Percentiles rank a stretch among this genome's conserved stretches.
Evolutionary conservation across 1,140 invertebrate genomes (phyloP).

Genomic region (Drosophila repleta): DNA sequence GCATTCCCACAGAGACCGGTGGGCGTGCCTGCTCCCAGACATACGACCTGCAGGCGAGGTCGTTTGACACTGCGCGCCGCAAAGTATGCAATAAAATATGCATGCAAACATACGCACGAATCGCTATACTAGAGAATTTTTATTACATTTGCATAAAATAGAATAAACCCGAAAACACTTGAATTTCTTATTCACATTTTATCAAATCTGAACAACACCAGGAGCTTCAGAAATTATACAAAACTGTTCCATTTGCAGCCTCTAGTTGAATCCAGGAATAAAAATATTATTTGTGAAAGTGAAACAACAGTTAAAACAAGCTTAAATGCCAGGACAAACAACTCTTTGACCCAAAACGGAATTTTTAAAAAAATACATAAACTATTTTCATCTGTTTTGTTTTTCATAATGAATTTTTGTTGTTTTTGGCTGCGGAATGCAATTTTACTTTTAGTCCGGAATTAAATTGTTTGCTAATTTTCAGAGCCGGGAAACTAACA

Average conservation of each 20-base stretch:
- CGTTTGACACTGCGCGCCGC: conserved; percentile 29
- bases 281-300: neutral
- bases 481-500: neutral
- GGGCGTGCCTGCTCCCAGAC: neutral
- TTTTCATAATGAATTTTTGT: too few relatives aligned
- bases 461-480: too few relatives aligned
- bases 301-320: neutral
- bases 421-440: too few relatives aligned
- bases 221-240: neutral
- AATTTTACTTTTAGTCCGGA: too few relatives aligned
- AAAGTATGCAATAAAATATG: conserved; percentile 73
- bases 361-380: neutral
- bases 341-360: conserved; percentile 1
- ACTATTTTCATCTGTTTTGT: too few relatives aligned
- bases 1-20: conserved; percentile 33
- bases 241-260: too few relatives aligned
- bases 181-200: conserved; percentile 29
- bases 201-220: neutral
- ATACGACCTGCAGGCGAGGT: neutral
- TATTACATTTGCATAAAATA: conserved; percentile 45
- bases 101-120: conserved; percentile 50
- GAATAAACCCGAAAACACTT: conserved; percentile 31
- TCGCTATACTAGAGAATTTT: conserved; percentile 23
- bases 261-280: neutral
- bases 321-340: neutral